phyloP scores from a whole-genome alignment of 1,140 invertebrate genomes.

The Heliconius eleuchia region DNA sequence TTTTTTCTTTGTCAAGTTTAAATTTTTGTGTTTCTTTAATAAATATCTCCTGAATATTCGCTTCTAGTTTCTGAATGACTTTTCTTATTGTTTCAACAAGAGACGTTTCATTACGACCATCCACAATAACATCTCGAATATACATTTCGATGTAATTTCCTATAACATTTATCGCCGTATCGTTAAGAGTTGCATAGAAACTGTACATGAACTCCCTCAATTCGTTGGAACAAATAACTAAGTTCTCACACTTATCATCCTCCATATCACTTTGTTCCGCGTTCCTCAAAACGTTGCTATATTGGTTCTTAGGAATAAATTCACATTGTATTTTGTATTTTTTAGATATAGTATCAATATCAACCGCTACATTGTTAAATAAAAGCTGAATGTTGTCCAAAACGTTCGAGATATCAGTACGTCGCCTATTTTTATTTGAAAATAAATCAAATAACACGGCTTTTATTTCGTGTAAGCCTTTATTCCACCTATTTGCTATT shows the following conservation, averaged over 20 bases:
- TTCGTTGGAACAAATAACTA: slow-evolving; percentile 58
- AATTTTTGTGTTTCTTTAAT: slow-evolving; percentile 45
- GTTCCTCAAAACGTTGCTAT: slow-evolving; percentile 27
- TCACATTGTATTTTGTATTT: slow-evolving; percentile 52
- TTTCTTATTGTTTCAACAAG: not conserved
- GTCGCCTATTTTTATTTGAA: slow-evolving; percentile 15
- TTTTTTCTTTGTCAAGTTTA: slow-evolving; percentile 47
- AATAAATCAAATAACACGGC: slow-evolving; percentile 16
- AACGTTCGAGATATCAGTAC: slow-evolving; percentile 27
- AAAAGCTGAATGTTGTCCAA: slow-evolving; percentile 49
- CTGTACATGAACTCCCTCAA: slow-evolving; percentile 50
- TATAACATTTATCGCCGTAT: slow-evolving; percentile 50
- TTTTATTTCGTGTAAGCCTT: slow-evolving; percentile 38
- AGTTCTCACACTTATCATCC: slow-evolving; percentile 39
- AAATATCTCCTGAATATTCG: slow-evolving; percentile 45
- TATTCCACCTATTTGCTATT: slow-evolving; percentile 34
- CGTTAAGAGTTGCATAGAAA: slow-evolving; percentile 54
- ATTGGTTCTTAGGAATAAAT: slow-evolving; percentile 32
- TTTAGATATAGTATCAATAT: slow-evolving; percentile 38
- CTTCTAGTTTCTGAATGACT: not conserved
- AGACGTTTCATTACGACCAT: slow-evolving; percentile 25
- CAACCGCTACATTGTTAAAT: slow-evolving; percentile 44
- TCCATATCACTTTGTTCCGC: slow-evolving; percentile 22
- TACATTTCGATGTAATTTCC: slow-evolving; percentile 63
- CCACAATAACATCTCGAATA: slow-evolving; percentile 46